phyloP scores from a whole-genome alignment of 2,113 vertebrate species.

The Bufo bufo region DNA sequence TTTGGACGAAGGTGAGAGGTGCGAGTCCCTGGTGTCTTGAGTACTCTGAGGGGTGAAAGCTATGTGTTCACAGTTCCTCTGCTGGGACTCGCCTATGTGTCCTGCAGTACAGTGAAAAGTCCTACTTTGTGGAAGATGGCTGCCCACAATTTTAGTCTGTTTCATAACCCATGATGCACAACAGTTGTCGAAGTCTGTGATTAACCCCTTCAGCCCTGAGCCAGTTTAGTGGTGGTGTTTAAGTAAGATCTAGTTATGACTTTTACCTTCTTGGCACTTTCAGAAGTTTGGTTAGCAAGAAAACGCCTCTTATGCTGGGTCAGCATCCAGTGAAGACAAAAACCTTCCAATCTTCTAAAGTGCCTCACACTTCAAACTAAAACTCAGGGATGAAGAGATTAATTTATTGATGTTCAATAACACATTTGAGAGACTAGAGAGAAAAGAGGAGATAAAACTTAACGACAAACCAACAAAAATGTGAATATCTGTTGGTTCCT shows the following conservation, averaged over 20 bases:
- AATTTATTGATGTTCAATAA: slow-evolving; percentile 55
- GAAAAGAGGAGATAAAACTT: slow-evolving; percentile 45
- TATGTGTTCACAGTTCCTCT: slow-evolving; percentile 50
- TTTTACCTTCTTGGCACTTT: slow-evolving; percentile 46
- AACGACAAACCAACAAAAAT: slow-evolving; percentile 66
- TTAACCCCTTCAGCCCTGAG: slow-evolving; percentile 59
- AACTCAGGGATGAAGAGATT: slow-evolving; percentile 59
- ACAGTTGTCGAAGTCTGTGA: slow-evolving; percentile 51
- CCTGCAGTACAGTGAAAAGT: slow-evolving; percentile 37
- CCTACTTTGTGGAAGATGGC: slow-evolving; percentile 45
- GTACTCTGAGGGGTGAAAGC: slow-evolving; percentile 48
- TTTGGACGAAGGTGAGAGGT: slow-evolving; percentile 30
- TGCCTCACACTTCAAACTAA: slow-evolving; percentile 49
- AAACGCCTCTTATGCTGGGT: slow-evolving; percentile 39
- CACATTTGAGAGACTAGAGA: slow-evolving; percentile 56
- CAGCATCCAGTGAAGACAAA: slow-evolving; percentile 27
- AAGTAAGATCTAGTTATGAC: slow-evolving; percentile 36
- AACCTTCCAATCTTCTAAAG: slow-evolving; percentile 54
- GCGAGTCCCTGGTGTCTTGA: slow-evolving; percentile 38
- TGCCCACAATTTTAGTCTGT: slow-evolving; percentile 49
- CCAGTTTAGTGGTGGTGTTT: slow-evolving; percentile 48
- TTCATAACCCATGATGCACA: slow-evolving; percentile 57
- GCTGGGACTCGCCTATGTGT: slow-evolving; percentile 21
- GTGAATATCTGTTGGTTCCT: slow-evolving; percentile 48
- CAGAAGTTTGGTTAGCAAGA: slow-evolving; percentile 50